Percentiles rank a stretch among this genome's conserved stretches.
These are phyloP conservation scores for Charaxes varanes DNA, from an alignment of 1,140 invertebrate species.

Conservation along the genomic window DNA sequence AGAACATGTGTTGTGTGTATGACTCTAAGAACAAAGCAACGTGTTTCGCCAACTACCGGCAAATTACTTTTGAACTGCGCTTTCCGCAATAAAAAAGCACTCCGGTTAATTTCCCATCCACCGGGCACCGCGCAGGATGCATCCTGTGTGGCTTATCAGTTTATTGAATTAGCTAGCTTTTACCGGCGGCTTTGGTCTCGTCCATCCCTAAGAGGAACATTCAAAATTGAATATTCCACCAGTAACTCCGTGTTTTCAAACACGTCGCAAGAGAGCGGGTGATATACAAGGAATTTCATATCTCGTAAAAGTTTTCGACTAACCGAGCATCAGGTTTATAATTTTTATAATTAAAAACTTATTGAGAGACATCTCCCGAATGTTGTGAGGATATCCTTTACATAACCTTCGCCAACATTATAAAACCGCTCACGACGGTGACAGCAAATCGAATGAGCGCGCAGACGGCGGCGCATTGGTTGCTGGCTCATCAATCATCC, in stretches of 20 bases:
- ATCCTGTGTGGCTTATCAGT: not conserved
- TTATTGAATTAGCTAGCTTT: too few relatives aligned
- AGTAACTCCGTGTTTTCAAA: too few relatives aligned
- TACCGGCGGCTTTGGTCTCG: too few relatives aligned
- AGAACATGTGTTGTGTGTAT: too few relatives aligned
- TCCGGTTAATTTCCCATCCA: constrained; percentile 39
- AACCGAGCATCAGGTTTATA: not conserved
- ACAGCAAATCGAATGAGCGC: constrained; percentile 61
- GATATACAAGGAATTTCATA: too few relatives aligned
- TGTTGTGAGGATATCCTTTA: too few relatives aligned
- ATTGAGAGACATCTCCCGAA: constrained; percentile 4
- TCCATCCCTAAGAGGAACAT: too few relatives aligned
- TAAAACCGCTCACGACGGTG: constrained; percentile 23
- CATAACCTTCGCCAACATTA: too few relatives aligned
- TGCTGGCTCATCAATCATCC: constrained; percentile 21
- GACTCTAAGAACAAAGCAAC: too few relatives aligned
- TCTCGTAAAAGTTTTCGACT: too few relatives aligned
- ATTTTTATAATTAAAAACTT: not conserved
- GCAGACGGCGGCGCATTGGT: constrained; percentile 44
- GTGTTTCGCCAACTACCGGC: not conserved
- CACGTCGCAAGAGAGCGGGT: too few relatives aligned
- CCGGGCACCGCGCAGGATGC: constrained; percentile 15
- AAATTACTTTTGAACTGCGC: constrained; percentile 36
- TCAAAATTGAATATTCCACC: too few relatives aligned
- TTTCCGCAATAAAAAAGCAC: constrained; percentile 56